A percentile compares a stretch with the other conserved stretches of the same genome.
These are phyloP conservation scores for Athene cunicularia DNA, from an alignment of 2,113 vertebrate species.

Conservation along the genomic window DNA sequence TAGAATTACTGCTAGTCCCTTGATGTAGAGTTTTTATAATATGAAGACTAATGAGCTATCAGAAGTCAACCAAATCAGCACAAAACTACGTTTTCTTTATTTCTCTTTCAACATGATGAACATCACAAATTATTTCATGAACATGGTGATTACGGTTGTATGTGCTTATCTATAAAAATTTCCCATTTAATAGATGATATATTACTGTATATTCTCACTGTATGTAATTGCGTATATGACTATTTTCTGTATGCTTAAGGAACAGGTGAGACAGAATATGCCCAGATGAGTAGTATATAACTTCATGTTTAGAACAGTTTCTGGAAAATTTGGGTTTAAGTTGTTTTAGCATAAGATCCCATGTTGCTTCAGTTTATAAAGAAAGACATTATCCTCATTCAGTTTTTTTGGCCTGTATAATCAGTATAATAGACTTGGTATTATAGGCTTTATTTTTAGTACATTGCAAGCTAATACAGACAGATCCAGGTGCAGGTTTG, in stretches of 20 bases:
- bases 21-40: not conserved
- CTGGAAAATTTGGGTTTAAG: not conserved
- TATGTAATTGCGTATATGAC: not conserved
- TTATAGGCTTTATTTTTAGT: not conserved
- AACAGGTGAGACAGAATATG: not conserved
- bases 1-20: not conserved
- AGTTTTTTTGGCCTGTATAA: not conserved
- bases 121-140: not conserved
- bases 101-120: not conserved
- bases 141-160: accelerated
- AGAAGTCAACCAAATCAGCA: not conserved
- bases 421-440: not conserved
- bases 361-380: not conserved
- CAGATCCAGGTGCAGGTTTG: not conserved
- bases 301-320: not conserved
- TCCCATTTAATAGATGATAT: not conserved
- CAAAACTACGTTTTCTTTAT: not conserved
- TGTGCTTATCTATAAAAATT: not conserved
- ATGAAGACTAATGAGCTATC: not conserved
- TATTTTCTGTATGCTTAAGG: not conserved
- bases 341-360: not conserved
- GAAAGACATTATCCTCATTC: not conserved
- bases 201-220: not conserved
- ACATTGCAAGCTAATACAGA: not conserved
- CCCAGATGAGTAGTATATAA: not conserved